Conservation (phyloP, 2,888 invertebrate species). For the Agonopterix alstromeriana region DNA sequence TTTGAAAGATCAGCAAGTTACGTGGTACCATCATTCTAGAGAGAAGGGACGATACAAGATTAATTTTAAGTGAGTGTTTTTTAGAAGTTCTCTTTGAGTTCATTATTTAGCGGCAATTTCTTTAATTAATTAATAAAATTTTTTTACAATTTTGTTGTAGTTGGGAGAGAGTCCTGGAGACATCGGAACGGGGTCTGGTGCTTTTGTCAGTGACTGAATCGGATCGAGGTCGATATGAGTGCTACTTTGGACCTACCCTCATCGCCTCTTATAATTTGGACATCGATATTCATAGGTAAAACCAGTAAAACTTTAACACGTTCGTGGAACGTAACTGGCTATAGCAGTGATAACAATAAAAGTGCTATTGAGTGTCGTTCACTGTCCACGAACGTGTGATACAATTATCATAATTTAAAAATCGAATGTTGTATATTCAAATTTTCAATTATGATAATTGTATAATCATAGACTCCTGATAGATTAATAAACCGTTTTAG, state of each 20-base stretch:
- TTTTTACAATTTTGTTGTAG: slow-evolving; percentile 27
- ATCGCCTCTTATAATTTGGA: slow-evolving; percentile 77
- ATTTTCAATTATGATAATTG: too few species aligned
- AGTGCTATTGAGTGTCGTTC: too few species aligned
- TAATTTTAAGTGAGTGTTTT: slow-evolving; percentile 71
- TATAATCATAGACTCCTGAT: too few species aligned
- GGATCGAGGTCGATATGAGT: slow-evolving; percentile 78
- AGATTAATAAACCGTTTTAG: background rate
- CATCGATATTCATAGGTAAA: slow-evolving; percentile 74
- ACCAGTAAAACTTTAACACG: too few species aligned
- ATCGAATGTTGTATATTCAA: too few species aligned
- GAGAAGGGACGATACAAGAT: slow-evolving; percentile 74
- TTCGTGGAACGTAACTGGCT: too few species aligned
- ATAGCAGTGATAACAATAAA: too few species aligned
- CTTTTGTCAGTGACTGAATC: slow-evolving; percentile 76
- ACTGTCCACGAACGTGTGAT: too few species aligned
- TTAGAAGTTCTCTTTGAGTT: background rate
- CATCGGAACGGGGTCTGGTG: slow-evolving; percentile 77
- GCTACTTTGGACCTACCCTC: slow-evolving; percentile 74
- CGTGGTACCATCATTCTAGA: slow-evolving; percentile 73
- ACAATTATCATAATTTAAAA: too few species aligned
- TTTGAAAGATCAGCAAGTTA: slow-evolving; percentile 58
- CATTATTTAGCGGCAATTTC: too few species aligned
- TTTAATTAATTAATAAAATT: background rate
- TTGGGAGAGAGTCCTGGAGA: slow-evolving; percentile 77